Evolutionary conservation across 2,888 invertebrate species (phyloP).

Genomic region (Cosmia pyralina): DNA sequence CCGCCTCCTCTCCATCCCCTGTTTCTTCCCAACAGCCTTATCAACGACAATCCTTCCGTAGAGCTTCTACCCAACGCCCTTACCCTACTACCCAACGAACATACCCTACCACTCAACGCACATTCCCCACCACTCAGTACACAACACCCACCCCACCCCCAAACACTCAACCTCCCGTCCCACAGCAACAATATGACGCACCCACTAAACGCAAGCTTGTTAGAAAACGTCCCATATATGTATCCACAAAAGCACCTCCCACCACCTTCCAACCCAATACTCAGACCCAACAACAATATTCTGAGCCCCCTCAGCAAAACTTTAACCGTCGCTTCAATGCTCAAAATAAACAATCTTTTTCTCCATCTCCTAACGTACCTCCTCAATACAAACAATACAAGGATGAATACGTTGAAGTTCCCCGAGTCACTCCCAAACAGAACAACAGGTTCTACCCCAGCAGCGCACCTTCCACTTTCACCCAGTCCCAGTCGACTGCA

Average conservation of each 20-base stretch:
- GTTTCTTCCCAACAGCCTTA: constrained; percentile 66
- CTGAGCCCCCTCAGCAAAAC: constrained; percentile 72
- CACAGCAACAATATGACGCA: constrained; percentile 75
- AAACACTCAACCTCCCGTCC: constrained; percentile 69
- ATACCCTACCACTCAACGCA: constrained; percentile 71
- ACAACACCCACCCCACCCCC: constrained; percentile 69
- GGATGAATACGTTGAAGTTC: constrained; percentile 87
- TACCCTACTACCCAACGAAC: constrained; percentile 75
- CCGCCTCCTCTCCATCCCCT: constrained; percentile 74
- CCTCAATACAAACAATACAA: constrained; percentile 82
- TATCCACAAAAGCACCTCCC: constrained; percentile 75
- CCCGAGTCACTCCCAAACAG: constrained; percentile 83
- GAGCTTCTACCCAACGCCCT: constrained; percentile 83
- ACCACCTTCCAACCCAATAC: constrained; percentile 75
- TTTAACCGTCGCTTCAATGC: constrained; percentile 71
- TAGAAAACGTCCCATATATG: constrained; percentile 83
- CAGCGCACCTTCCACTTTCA: constrained; percentile 76
- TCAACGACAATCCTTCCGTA: constrained; percentile 76
- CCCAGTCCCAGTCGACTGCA: constrained; percentile 75
- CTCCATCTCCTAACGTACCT: constrained; percentile 78
- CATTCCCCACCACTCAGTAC: constrained; percentile 71
- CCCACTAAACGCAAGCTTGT: constrained; percentile 82
- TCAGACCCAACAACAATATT: constrained; percentile 70
- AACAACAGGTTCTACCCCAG: constrained; percentile 75
- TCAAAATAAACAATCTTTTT: constrained; percentile 71